Percentiles rank a stretch among this genome's conserved stretches.
These are phyloP conservation scores for Ctenopoma multispine DNA, from an alignment of 2,797 vertebrate species.

Conservation along the genomic window DNA sequence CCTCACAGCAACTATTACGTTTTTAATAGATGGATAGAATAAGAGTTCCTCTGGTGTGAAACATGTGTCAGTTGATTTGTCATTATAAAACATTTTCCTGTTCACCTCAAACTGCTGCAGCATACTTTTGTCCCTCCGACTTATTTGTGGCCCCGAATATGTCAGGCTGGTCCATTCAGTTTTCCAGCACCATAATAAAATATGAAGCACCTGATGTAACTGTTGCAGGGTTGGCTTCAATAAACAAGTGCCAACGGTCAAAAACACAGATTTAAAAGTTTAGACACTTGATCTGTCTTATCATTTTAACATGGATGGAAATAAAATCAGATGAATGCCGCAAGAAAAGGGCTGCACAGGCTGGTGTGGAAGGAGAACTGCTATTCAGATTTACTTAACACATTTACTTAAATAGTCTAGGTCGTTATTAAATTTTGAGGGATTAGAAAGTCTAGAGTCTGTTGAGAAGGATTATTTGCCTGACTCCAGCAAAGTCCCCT, in stretches of 20 bases:
- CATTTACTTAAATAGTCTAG: not conserved
- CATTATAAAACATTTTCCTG: not conserved
- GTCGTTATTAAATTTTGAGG: not conserved
- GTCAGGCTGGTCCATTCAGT: not conserved
- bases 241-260: not conserved
- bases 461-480: conserved; percentile 15
- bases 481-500: conserved; percentile 37
- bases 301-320: not conserved
- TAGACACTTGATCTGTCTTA: not conserved
- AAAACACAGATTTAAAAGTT: not conserved
- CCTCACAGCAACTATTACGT: too few species aligned
- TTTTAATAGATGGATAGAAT: too few species aligned
- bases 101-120: not conserved
- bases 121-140: not conserved
- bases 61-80: too few species aligned
- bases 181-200: not conserved
- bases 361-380: not conserved
- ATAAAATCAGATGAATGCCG: not conserved
- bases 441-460: not conserved
- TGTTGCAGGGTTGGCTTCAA: not conserved
- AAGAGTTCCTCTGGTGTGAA: too few species aligned
- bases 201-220: not conserved
- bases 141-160: not conserved
- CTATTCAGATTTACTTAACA: not conserved
- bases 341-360: not conserved